Percentiles rank a stretch among this genome's conserved stretches.
phyloP scores from a whole-genome alignment of 2,797 vertebrate species.

The Hemitrygon akajei region DNA sequence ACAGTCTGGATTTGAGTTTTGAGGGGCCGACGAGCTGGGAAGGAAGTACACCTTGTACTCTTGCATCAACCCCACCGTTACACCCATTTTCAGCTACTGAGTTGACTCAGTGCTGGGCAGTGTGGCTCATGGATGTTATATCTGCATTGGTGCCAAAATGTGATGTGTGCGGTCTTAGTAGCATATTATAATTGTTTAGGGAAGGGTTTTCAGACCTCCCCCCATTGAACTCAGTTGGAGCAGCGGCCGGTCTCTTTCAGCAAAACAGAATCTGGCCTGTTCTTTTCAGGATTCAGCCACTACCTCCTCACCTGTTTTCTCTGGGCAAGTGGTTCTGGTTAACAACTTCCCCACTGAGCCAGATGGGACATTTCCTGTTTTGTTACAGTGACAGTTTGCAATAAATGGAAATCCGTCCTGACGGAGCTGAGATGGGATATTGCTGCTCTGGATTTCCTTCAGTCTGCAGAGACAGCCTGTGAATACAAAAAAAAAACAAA shows the following conservation, averaged over 20 bases:
- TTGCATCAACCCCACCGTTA: too few species aligned
- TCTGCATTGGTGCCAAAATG: neutral
- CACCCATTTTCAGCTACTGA: too few species aligned
- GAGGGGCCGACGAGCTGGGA: neutral
- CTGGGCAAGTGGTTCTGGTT: neutral
- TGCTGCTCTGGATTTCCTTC: conserved; percentile 76
- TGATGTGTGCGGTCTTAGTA: neutral
- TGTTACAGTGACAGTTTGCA: conserved; percentile 12
- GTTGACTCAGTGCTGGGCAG: too few species aligned
- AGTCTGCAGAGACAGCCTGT: conserved; percentile 62
- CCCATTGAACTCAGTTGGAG: neutral
- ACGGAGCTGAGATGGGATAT: conserved; percentile 70
- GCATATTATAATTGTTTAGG: neutral
- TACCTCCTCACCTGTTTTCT: neutral
- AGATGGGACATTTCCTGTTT: neutral
- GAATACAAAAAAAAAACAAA: conserved; percentile 89
- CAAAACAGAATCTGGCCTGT: neutral
- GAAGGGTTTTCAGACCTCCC: neutral
- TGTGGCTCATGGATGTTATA: too few species aligned
- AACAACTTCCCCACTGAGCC: neutral
- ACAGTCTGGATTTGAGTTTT: too few species aligned
- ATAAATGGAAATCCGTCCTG: conserved; percentile 60
- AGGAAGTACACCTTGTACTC: too few species aligned
- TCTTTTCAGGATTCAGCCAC: neutral
- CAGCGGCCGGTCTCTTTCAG: neutral